Percentiles rank a stretch among this genome's conserved stretches.
These are phyloP conservation scores for Porites australiensis DNA, from an alignment of 64 coral and sea anemone species.

Conservation along the genomic window DNA sequence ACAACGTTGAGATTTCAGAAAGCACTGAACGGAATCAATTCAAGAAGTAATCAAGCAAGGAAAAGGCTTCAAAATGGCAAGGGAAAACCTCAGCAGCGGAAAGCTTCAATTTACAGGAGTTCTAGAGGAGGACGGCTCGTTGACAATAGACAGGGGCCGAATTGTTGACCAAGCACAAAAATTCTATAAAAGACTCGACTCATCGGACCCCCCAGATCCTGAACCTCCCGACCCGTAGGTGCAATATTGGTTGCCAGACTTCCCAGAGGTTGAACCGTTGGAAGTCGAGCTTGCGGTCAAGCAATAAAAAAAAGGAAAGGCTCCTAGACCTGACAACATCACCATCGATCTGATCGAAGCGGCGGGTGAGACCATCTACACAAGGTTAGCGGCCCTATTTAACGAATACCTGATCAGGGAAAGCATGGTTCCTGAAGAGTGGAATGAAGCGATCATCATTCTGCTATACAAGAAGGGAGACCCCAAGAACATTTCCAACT, in stretches of 20 bases:
- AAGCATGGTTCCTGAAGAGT: neutral
- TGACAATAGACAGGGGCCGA: neutral
- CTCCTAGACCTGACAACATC: neutral
- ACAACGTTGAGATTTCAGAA: neutral
- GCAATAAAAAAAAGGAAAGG: neutral
- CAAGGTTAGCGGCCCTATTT: neutral
- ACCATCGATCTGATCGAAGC: neutral
- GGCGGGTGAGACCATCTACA: conserved; percentile 5
- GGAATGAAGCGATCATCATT: neutral
- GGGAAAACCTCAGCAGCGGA: neutral
- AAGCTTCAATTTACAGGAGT: neutral
- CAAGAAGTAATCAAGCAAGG: neutral
- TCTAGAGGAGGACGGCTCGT: neutral
- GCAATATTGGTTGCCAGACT: neutral
- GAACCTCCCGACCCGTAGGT: neutral
- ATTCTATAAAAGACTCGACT: neutral
- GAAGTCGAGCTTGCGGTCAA: neutral
- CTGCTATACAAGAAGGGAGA: neutral
- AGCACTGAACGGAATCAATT: neutral
- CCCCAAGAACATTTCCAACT: neutral
- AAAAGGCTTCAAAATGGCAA: neutral
- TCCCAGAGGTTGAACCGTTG: neutral
- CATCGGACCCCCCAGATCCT: neutral
- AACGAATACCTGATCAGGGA: neutral
- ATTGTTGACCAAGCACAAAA: neutral